phyloP scores from a whole-genome alignment of 2,888 invertebrate species.

The Bembecia ichneumoniformis region DNA sequence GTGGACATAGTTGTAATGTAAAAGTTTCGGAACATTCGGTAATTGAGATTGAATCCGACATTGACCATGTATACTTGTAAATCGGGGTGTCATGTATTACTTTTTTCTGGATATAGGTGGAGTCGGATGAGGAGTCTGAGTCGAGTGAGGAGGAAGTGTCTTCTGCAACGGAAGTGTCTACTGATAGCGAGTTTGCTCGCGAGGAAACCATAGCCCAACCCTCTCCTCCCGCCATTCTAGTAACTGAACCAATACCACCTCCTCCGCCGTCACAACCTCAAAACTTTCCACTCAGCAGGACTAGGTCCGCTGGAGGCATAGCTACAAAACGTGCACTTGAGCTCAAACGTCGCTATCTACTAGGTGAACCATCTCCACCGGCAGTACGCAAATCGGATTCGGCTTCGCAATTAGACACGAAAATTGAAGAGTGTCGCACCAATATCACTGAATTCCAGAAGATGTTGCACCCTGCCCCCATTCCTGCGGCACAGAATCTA shows the following conservation, averaged over 20 bases:
- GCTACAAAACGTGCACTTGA: constrained; percentile 90
- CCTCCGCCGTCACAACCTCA: constrained; percentile 71
- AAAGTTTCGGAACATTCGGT: too few species aligned
- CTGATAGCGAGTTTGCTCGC: constrained; percentile 92
- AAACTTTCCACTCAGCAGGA: constrained; percentile 85
- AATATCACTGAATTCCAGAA: constrained; percentile 92
- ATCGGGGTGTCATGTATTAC: too few species aligned
- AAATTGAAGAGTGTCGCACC: constrained; percentile 86
- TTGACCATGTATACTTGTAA: too few species aligned
- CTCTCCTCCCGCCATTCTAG: constrained; percentile 83
- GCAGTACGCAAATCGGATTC: constrained; percentile 86
- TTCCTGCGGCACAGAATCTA: constrained; percentile 16
- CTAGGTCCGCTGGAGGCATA: constrained; percentile 89
- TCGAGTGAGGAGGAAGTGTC: constrained; percentile 83
- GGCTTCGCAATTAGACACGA: constrained; percentile 86
- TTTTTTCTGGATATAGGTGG: constrained; percentile 45
- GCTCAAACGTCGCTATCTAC: constrained; percentile 86
- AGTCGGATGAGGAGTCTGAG: constrained; percentile 71
- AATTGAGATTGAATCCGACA: too few species aligned
- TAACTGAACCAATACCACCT: constrained; percentile 85
- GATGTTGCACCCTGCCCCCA: constrained; percentile 82
- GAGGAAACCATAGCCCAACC: constrained; percentile 81
- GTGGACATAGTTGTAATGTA: too few species aligned
- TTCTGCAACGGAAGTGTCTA: constrained; percentile 92
- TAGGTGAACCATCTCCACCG: constrained; percentile 80